Base-by-base conservation (phyloP, 53 echinoderm and acorn worm genomes). In the Temnopleurus reevesii region DNA sequence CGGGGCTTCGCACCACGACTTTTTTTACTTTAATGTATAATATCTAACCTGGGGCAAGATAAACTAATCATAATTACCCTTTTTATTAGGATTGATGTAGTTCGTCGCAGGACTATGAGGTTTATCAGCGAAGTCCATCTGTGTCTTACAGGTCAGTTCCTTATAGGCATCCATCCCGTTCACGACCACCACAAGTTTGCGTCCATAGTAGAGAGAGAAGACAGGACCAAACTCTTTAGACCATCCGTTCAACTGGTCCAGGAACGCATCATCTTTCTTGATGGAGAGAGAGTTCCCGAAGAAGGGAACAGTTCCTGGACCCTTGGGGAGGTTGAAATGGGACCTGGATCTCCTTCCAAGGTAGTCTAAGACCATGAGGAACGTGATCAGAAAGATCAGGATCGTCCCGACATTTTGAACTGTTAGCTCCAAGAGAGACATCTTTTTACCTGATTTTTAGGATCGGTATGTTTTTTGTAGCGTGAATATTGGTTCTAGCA, bases 121-220 rank as follows among this genome's bases (percentile, higher is more conserved):
- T 15, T 76, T 51, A 36, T 92, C 89, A 12, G 41, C 81, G 33
- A 92, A 92, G 57, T 90, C 85, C 30, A 76, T n/a, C 28, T 85
- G 89, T 19, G 36, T 84, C 57, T 21, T 84, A 9, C 89, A 56
- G 33, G 81, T 33, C 12, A 76, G 83, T 46, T 92, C 92, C 7
- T 76, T 54, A n/a, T 57, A 57, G 31, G 89, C 83, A 24, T 83
- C 58, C 83, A 82, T 57, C 43, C 92, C 92, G 15, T 90, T 92
- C 58, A 92, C 89, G 49, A 92, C 71, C 89, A 92, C 90, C 30
- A 76, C 49, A 43, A 54, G 82, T 1, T 83, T 54, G 36, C 84
- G 46, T 19, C 76, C 84, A 0, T 55, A 12, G 55, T 84, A 89
- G 34, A 92, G 36, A 33, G 89, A 77, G 85, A 54, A 92, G 56